Evolutionary conservation across 2,888 invertebrate species (phyloP), one percentile per base, ranked within the genome.

Genomic region (Siphlonurus alternatus): DNA sequence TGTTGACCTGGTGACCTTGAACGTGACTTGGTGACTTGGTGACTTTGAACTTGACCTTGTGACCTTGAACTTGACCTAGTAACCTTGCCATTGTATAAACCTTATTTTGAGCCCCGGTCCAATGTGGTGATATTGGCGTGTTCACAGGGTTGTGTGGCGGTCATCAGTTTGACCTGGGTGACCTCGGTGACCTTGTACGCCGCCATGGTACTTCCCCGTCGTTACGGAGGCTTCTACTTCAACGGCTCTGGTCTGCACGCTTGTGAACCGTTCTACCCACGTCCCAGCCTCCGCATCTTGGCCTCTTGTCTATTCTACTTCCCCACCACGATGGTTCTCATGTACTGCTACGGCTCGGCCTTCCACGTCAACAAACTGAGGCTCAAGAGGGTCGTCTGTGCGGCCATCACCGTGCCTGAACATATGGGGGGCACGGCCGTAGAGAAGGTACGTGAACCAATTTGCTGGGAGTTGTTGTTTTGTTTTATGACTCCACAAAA

Each of bases 331-430:
- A 91, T 92, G 91, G 88, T 90, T 66, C 79, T 92, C 71, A 91
- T 91, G 90, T 92, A 92, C 75, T 91, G 91, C 77, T 92, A 92
- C 73, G 91, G 91, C 38, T 90, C 90, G 23, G 91, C 91, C 61
- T 91, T 91, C 74, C 91, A 91, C 76, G 89, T 89, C 72, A 90
- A 89, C 77, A 89, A 89, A 76, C 83, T 86, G 68, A 82, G 89
- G 67, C 80, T 83, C 68, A 85, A 84, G 75, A 78, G 77, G 69
- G 75, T 75, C 23, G 76, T 76, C 65, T 74, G 76, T 66, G 80
- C 77, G 72, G 20, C 25, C 51, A 25, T 73, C 64, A 76, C 79
- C 67, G 76, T 77, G 68, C 78, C 79, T 63, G 78, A 78, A 69
- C 78, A 79, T 66, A 72, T 75, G 68, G 75, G 73, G 25, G 76